Evolutionary conservation across 2,797 vertebrate genomes (phyloP), one percentile per base, ranked within the genome.

Genomic region (Lepus oiostolus): DNA sequence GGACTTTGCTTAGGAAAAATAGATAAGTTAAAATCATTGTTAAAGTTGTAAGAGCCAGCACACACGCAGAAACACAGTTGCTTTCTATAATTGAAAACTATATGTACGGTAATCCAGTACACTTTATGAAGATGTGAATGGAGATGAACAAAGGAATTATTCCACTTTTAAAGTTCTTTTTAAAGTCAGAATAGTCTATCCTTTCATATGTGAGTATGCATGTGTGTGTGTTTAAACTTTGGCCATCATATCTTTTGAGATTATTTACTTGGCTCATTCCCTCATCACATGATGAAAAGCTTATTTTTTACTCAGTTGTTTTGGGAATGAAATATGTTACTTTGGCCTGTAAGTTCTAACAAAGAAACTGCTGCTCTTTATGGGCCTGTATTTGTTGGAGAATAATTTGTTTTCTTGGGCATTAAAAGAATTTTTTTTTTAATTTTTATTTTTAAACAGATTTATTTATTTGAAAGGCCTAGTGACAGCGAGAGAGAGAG

Each of bases 21-120:
- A 85, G 58, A 97, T 98, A 98, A 97, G 92, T 98, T 98, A 97
- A 98, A 98, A 97, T 98, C 97, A 98, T 97, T 99, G 96, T 98
- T 97, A 94, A 90, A 93, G 89, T 91, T 97, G 38, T 93, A 96
- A 95, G 88, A 90, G 91, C 96, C 16, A 19, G 85, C 77, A 19
- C 94, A 47, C 50, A 70, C 10, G 32, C 24, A 35, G 24, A n/a
- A n/a, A 12, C 16, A 28, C n/a, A 60, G 30, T 76, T 95, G 88
- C 70, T 94, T 77, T 67, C 38, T 84, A 1, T 85, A 84, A 90
- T 77, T 68, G 87, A 85, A 92, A 88, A 88, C 60, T 76, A 7
- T 77, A 26, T 22, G 0, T 93, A 67, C 26, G 88, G 4, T 90
- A 67, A 80, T 58, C 84, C 22, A 76, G 62, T 65, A 38, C 7